Percentiles rank a stretch among this genome's conserved stretches.
Evolutionary conservation across 1,140 invertebrate genomes (phyloP).

Genomic region (Tenebrio molitor): DNA sequence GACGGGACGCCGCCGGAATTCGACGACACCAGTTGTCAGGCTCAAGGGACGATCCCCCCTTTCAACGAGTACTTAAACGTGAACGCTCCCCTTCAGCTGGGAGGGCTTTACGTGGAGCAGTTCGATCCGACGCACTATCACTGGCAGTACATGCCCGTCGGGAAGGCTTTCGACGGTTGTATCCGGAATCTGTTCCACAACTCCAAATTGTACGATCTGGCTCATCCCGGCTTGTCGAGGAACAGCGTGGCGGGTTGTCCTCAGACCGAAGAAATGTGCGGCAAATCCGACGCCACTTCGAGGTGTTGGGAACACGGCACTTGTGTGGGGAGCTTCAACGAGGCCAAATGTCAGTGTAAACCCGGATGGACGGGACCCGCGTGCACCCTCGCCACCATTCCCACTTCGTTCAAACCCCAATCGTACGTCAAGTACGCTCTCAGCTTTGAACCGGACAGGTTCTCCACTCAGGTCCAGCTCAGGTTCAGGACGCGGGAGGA

Average conservation of each 20-base stretch:
- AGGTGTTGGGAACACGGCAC: constrained; percentile 92
- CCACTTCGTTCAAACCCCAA: constrained; percentile 90
- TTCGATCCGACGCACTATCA: constrained; percentile 88
- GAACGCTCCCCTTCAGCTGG: constrained; percentile 94
- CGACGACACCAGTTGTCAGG: constrained; percentile 90
- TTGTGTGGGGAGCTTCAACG: constrained; percentile 91
- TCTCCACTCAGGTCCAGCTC: constrained; percentile 92
- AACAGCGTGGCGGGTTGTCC: constrained; percentile 90
- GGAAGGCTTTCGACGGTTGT: constrained; percentile 94
- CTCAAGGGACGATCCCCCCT: constrained; percentile 87
- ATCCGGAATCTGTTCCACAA: constrained; percentile 96
- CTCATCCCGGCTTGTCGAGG: constrained; percentile 86
- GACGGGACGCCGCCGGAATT: constrained; percentile 89
- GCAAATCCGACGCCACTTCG: constrained; percentile 83
- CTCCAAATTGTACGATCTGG: constrained; percentile 94
- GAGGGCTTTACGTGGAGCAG: constrained; percentile 88
- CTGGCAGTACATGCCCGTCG: constrained; percentile 88
- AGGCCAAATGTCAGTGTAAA: constrained; percentile 91
- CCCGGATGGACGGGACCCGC: constrained; percentile 92
- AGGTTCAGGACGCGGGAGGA: constrained; percentile 93
- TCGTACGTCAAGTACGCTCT: constrained; percentile 97
- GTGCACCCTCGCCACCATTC: constrained; percentile 87
- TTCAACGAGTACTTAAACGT: constrained; percentile 98
- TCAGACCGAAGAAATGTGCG: constrained; percentile 90
- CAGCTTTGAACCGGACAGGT: constrained; percentile 93